Conservation (phyloP, 2,113 vertebrate genomes). For the Erythrocebus patas region DNA sequence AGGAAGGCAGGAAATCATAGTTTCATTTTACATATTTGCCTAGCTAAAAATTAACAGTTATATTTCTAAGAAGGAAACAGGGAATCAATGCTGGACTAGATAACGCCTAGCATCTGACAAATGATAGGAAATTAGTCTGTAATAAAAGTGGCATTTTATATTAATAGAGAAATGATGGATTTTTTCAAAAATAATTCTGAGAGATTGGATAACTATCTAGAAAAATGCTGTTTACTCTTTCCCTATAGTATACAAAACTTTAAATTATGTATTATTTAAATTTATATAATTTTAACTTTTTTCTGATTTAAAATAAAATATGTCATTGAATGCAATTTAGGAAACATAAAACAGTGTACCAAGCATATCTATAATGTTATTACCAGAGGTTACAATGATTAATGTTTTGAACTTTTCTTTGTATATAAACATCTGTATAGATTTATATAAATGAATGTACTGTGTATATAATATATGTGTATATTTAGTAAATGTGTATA, state of each 20-base stretch:
- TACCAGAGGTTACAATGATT: background rate
- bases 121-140: background rate
- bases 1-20: background rate
- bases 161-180: background rate
- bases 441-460: background rate
- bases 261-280: background rate
- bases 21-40: background rate
- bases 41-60: background rate
- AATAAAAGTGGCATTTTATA: background rate
- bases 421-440: background rate
- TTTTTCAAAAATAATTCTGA: background rate
- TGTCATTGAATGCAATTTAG: background rate
- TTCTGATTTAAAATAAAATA: slow-evolving; percentile 18
- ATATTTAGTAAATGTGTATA: background rate
- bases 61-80: background rate
- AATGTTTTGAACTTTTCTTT: background rate
- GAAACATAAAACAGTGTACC: background rate
- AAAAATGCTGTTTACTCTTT: background rate
- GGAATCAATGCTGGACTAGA: background rate
- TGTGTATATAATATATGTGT: background rate
- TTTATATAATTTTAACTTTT: background rate
- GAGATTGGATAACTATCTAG: background rate
- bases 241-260: background rate
- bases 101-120: background rate
- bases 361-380: background rate